These are phyloP conservation scores for Amblyteles armatorius DNA, from an alignment of 2,888 invertebrate species.

Conservation along the genomic window DNA sequence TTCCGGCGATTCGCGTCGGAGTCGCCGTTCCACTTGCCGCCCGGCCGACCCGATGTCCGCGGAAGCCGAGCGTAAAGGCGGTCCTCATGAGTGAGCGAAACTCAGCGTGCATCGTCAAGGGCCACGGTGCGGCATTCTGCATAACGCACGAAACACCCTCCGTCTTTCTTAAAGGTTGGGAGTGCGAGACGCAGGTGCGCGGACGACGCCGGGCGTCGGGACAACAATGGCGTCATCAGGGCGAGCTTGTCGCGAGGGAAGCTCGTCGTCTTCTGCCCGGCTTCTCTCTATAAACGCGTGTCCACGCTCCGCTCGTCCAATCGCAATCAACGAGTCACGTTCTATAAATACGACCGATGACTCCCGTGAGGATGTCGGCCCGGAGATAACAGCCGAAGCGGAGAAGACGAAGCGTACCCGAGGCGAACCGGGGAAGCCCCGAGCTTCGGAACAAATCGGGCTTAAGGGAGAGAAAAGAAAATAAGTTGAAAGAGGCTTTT, in stretches of 20 bases:
- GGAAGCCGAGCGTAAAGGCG: background rate
- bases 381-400: slow-evolving; percentile 64
- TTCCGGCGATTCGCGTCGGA: background rate
- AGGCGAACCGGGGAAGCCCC: background rate
- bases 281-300: slow-evolving; percentile 1
- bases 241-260: slow-evolving; percentile 54
- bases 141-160: background rate
- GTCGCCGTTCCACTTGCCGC: background rate
- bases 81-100: background rate
- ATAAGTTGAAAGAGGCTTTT: background rate
- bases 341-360: slow-evolving; percentile 78
- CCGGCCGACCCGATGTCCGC: slow-evolving; percentile 12
- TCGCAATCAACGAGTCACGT: slow-evolving; percentile 77
- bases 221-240: slow-evolving; percentile 76
- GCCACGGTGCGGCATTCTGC: background rate
- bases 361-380: slow-evolving; percentile 72
- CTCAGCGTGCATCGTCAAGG: background rate
- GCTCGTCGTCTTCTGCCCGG: slow-evolving; percentile 40
- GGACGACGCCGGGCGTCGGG: slow-evolving; percentile 60
- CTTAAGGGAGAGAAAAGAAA: slow-evolving; percentile 9
- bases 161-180: background rate
- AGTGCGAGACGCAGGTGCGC: slow-evolving; percentile 73
- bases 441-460: background rate
- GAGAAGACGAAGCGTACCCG: slow-evolving; percentile 2
- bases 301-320: slow-evolving; percentile 39